phyloP scores from a whole-genome alignment of 2,888 invertebrate genomes.

The Macropis europaea region DNA sequence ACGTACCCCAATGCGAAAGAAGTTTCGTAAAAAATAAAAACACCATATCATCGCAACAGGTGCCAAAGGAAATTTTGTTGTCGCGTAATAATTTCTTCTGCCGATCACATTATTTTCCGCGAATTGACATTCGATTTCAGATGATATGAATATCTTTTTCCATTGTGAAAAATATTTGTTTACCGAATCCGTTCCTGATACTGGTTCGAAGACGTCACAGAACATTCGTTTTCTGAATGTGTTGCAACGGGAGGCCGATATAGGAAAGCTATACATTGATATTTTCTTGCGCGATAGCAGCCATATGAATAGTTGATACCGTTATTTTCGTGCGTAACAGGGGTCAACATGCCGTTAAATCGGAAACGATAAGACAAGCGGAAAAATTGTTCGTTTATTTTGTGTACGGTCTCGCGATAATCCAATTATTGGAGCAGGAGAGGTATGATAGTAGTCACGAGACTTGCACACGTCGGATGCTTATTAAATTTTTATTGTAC shows the following conservation, averaged over 20 bases:
- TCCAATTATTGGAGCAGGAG: background rate
- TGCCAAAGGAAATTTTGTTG: no score
- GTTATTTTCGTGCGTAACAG: slow-evolving; percentile 44
- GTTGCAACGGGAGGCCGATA: slow-evolving; percentile 10
- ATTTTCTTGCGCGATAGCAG: slow-evolving; percentile 5
- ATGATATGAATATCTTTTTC: no score
- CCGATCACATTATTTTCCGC: no score
- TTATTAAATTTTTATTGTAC: slow-evolving; percentile 79
- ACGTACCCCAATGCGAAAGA: no score
- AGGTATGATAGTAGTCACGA: slow-evolving; percentile 56
- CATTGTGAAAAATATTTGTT: no score
- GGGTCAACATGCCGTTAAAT: slow-evolving; percentile 54
- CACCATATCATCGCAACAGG: no score
- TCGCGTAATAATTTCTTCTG: no score
- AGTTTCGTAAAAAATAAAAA: no score
- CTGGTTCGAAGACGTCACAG: background rate
- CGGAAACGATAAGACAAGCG: slow-evolving; percentile 32
- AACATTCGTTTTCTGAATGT: background rate
- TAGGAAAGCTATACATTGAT: slow-evolving; percentile 17
- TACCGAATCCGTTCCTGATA: background rate
- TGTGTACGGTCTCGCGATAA: background rate
- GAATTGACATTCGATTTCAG: no score
- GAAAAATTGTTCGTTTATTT: background rate
- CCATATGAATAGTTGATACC: slow-evolving; percentile 28
- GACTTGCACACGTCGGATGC: slow-evolving; percentile 62